Evolutionary conservation across 2,797 vertebrate genomes (phyloP).

Genomic region (Serranus cabrilla): DNA sequence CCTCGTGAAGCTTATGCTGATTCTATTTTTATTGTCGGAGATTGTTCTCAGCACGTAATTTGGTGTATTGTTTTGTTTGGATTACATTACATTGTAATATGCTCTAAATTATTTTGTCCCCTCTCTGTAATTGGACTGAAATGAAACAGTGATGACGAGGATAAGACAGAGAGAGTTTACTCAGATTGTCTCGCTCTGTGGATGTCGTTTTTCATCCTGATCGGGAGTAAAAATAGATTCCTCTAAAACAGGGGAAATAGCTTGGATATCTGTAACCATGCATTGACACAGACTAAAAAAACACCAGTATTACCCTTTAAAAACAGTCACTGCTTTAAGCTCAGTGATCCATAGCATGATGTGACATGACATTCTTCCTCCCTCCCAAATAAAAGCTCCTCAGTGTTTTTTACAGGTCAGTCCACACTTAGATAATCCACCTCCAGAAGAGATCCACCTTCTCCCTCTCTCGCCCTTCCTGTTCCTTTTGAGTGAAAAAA

Average conservation of each 20-base stretch:
- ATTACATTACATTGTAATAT: constrained; percentile 1
- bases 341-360: constrained; percentile 56
- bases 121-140: constrained; percentile 18
- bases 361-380: constrained; percentile 53
- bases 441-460: constrained; percentile 44
- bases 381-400: constrained; percentile 52
- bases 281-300: constrained; percentile 13
- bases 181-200: constrained; percentile 2
- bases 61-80: constrained; percentile 1
- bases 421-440: constrained; percentile 61
- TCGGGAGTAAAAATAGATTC: constrained; percentile 11
- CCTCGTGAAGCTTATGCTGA: not conserved
- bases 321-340: constrained; percentile 40
- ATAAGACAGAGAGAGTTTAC: constrained; percentile 9
- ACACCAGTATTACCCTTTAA: constrained; percentile 21
- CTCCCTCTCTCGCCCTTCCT: constrained; percentile 15
- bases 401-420: constrained; percentile 55
- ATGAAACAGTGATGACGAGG: constrained; percentile 1
- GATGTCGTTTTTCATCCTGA: constrained; percentile 22
- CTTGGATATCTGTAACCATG: not conserved
- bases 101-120: constrained; percentile 20
- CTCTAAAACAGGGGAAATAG: not conserved
- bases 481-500: constrained; percentile 27
- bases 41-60: constrained; percentile 11
- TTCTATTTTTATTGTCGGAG: not conserved